Evolutionary conservation across 2,888 invertebrate species (phyloP), one percentile per base, ranked within the genome.

Genomic region (Drosophila borealis): DNA sequence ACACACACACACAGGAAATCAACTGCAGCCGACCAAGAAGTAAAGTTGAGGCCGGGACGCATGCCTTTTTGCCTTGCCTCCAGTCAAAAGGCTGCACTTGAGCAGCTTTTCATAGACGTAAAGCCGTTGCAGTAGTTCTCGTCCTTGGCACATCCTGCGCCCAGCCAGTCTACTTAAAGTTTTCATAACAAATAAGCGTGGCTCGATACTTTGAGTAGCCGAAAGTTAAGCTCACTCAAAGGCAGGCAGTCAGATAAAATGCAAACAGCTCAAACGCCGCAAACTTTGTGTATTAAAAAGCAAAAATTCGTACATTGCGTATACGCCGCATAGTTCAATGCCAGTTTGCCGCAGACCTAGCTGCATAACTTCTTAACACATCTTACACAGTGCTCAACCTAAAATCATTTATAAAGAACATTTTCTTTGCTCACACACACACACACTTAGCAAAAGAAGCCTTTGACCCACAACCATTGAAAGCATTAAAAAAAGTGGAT

Each of bases 171-270:
- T 61, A 51, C 74, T 77, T 70, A 39, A 82, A 87, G 84, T 75
- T 83, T 82, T 74, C 70, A 74, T 72, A 88, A 79, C 83, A 83
- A 85, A 82, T 80, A 85, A 85, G 72, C 68, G 78, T 67, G 64
- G 63, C 80, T 80, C 83, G 80, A 88, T 85, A 74, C 80, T 77
- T 65, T 69, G 80, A 82, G 74, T 73, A 66, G 83, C 83, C 69
- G 61, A 88, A 83, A 83, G 78, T 88, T 82, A 65, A 67, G 83
- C 65, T 46, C 50, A 50, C 57, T 61, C 80, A 76, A 80, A 76
- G 72, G 51, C 70, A 51, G 44, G n/a, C 61, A 85, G 62, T 63
- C 64, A 62, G 84, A 78, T 75, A 76, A 77, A 74, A 83, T 78
- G 81, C 68, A 70, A 84, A 57, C 59, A 46, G 65, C 72, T 63